Evolutionary conservation across 1,140 invertebrate species (phyloP), one percentile per base, ranked within the genome.

Genomic region (Tetramorium parvispinum): DNA sequence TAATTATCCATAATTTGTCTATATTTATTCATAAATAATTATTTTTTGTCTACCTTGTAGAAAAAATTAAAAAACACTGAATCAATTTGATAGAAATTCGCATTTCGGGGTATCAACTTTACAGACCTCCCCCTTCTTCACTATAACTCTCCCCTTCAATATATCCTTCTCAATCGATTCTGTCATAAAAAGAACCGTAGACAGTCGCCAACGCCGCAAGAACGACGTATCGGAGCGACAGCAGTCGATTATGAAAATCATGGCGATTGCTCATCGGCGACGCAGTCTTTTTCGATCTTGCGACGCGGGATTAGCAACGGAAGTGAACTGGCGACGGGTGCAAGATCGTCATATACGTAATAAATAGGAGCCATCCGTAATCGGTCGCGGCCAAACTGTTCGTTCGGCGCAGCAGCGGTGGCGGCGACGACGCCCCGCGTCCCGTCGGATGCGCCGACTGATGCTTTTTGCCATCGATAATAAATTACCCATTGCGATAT

Each of bases 401-500:
- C 75, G 91, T 79, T 83, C 87, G 86, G 76, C 71, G 82, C 86
- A 85, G 66, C 63, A 82, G 49, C 32, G 92, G 76, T 85, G 86
- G 71, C 68, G 70, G 71, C 70, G 83, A 21, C 57, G 85, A 65
- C 89, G 71, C 68, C 85, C 86, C 55, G 59, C 65, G 46, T 85
- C 85, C 88, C 76, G 88, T 89, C 91, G 92, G 91, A 92, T 94
- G 87, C 77, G 91, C 87, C 49, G 91, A 70, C 81, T 78, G 55
- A 46, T n/a, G 88, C 88, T 94, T 94, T 94, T 94, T 94, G 92
- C 85, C 88, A 94, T 94, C 89, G 92, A 93, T 94, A 94, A 94
- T 94, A 94, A 94, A 94, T 94, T 94, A 94, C 93, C 93, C 92
- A 94, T 94, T 91, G 93, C 91, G 91, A 94, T 94, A 94, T 94